Evolutionary conservation across 1,140 invertebrate genomes (phyloP), one percentile per base, ranked within the genome.

Genomic region (Conus ventricosus): DNA sequence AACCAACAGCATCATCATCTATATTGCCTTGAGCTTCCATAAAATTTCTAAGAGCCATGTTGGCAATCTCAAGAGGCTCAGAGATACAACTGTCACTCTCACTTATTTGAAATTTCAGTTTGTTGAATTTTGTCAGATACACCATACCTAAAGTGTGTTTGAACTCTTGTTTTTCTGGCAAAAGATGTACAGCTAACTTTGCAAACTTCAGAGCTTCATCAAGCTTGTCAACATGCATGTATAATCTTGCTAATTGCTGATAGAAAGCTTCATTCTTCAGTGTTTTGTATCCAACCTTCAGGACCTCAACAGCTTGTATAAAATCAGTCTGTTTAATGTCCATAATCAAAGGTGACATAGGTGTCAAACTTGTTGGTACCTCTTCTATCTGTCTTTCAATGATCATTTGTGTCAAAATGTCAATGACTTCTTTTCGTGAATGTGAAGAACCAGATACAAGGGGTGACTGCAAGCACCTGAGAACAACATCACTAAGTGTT

Each of bases 341-440:
- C 78, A 80, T 80, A 10, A 80, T 80, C 78, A 80, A 15, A 51
- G 51, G 78, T 80, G 78, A 80, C 78, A 80, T 39, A 10, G n/a
- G 78, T 15, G 78, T 80, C 11, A 39, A 15, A 53, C 7, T 15
- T 80, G 10, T 10, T 39, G 25, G 7, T 17, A 20, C 27, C 27
- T 39, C 78, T 13, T 80, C 78, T 10, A 80, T 13, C 51, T 39
- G 25, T 80, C 78, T 80, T 80, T 80, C 78, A 27, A 80, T 51
- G 8, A 80, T 11, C n/a, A 80, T 39, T 80, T 53, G 27, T 27
- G 78, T 80, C 51, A 80, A 80, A 51, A 80, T 8, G 0, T 80
- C 27, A 39, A 39, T 51, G 8, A 80, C 78, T 80, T 39, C 23
- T 80, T 80, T 39, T 17, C 27, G 13, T 39, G 78, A 80, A 17